Evolutionary conservation across 2,797 vertebrate species (phyloP), one percentile per base, ranked within the genome.

Genomic region (Eleutherodactylus coqui): DNA sequence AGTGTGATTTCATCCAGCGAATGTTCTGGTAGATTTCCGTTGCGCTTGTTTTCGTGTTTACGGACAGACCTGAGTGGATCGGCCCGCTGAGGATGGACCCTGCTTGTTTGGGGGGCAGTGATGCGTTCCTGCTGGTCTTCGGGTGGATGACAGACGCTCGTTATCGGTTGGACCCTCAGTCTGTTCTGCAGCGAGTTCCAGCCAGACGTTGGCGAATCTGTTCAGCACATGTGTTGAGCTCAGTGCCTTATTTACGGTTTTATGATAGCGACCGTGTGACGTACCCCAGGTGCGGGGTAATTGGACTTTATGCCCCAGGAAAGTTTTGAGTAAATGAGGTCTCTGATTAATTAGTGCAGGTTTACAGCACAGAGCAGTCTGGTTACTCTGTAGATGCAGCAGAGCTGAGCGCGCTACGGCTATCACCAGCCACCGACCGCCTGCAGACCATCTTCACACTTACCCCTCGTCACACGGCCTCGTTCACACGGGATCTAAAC

Each of bases 151-250:
- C 64, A 69, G 64, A 38, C 21, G 34, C 64, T 21, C 1, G 5
- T 70, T n/a, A 38, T 70, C 67, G 9, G 34, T 64, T 14, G 29
- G 58, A 62, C 34, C 67, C 67, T 41, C 36, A 4, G 67, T 70
- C 67, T 70, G 36, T 11, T 70, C 34, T 24, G 11, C 29, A 6
- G 11, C 29, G 1, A 3, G 17, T 70, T 70, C 67, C 67, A 70
- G 41, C 70, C 70, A 73, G 70, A 73, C 70, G 41, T 7, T 45
- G n/a, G 38, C 5, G 21, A 73, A 45, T 73, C 9, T 73, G 70
- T 73, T 73, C 38, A 45, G 70, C 70, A 73, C 41, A 73, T 73
- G 70, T 70, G 67, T 45, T 64, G 27, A 16, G 60, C 29, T 43
- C 70, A 5, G 19, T 11, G 70, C 38, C 70, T 45, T 73, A 72